Base-by-base conservation (phyloP, 2,113 vertebrate genomes). In the Entosphenus tridentatus region DNA sequence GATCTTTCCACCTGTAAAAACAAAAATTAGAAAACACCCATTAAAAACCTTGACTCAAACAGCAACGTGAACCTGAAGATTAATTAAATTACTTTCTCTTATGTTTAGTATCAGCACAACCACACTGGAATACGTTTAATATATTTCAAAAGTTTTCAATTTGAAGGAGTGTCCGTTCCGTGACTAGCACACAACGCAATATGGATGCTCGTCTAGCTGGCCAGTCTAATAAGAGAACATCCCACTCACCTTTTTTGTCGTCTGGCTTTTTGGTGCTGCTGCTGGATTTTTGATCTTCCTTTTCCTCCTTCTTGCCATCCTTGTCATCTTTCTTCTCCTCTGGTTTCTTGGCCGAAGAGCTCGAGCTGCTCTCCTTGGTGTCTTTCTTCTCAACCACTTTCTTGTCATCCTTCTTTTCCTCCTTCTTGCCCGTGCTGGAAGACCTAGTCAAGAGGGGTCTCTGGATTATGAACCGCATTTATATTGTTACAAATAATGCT, bases 291-390 rank as follows among this genome's bases (percentile, higher is more conserved):
- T 76, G 78, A 2, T 81, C 80, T 74, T 81, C 82, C 56, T 76
- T 83, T 75, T 86, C 86, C 55, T 82, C 84, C 16, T 88, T 86
- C 76, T 84, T 85, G 65, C 76, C 80, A 57, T 77, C 80, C 69
- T 78, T 79, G 18, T 65, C 62, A 65, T 65, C 62, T 3, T 81
- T 81, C 69, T 83, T 69, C 9, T 71, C 70, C 13, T 71, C 82
- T 1, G 71, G 72, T 67, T 75, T 79, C 69, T 80, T 81, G 2
- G 73, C 2, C 54, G 62, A 65, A 65, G n/a, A 16, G 62, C 21
- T 65, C 8, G 62, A 65, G 21, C n/a, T 85, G 67, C 76, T 80
- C 56, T 76, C 80, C 69, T 78, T 79, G n/a, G 62, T 11, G 9
- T 65, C 62, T 3, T 81, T 81, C 70, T 83, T 69, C 12, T 71